Evolutionary conservation across 2,113 vertebrate genomes (phyloP).

Genomic region (Ascaphus truei): DNA sequence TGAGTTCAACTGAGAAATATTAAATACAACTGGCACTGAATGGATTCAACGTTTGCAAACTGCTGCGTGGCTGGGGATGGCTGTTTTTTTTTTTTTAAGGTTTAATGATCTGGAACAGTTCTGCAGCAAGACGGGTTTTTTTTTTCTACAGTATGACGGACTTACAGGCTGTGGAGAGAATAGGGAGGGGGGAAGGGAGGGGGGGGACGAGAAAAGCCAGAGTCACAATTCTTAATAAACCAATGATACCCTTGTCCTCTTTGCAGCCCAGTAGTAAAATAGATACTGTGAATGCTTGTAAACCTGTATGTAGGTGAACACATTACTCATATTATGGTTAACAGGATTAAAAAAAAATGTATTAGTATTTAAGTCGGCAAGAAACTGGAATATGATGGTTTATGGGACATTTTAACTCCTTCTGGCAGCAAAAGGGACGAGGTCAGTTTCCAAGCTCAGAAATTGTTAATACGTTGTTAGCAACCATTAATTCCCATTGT

Average conservation of each 20-base stretch:
- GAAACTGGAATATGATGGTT: slow-evolving; percentile 27
- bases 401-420: slow-evolving; percentile 34
- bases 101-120: slow-evolving; percentile 37
- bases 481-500: neutral
- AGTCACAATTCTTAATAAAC: slow-evolving; percentile 30
- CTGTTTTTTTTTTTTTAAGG: slow-evolving; percentile 13
- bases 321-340: neutral
- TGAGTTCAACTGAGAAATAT: slow-evolving; percentile 37
- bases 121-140: slow-evolving; percentile 11
- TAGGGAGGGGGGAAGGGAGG: neutral
- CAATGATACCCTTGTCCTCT: slow-evolving; percentile 28
- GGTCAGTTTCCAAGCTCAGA: slow-evolving; percentile 24
- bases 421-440: too few relatives aligned
- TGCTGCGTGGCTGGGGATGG: slow-evolving; percentile 34
- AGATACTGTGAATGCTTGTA: neutral
- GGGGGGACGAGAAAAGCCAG: neutral
- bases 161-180: slow-evolving; percentile 12
- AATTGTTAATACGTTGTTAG: slow-evolving; percentile 24
- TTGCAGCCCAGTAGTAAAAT: neutral
- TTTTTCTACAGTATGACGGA: slow-evolving; percentile 18
- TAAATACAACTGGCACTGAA: slow-evolving; percentile 38
- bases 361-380: neutral
- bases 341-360: neutral
- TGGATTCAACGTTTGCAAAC: slow-evolving; percentile 35
- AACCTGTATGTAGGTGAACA: neutral